These are phyloP conservation scores for Glossophaga mutica DNA, from an alignment of 2,797 vertebrate genomes.

Conservation along the genomic window DNA sequence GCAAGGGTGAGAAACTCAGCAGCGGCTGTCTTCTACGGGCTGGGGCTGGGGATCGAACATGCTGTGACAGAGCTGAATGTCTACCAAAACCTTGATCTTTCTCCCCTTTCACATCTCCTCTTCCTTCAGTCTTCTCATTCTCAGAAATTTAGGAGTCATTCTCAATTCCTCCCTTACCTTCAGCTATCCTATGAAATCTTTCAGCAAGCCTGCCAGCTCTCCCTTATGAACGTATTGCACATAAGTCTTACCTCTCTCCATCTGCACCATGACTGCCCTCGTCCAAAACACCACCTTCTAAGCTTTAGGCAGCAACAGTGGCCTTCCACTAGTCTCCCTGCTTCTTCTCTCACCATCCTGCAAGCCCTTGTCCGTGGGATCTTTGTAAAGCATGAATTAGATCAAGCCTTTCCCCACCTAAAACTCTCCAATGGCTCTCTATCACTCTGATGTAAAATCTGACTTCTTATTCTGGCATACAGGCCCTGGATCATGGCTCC, in stretches of 20 bases:
- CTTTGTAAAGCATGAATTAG: background rate
- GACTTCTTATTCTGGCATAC: background rate
- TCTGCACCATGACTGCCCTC: background rate
- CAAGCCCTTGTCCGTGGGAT: background rate
- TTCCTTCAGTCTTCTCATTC: background rate
- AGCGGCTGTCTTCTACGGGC: background rate
- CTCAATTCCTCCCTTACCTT: background rate
- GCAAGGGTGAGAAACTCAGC: background rate
- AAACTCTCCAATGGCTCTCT: background rate
- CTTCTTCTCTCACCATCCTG: background rate
- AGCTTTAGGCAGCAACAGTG: background rate
- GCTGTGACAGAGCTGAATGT: background rate
- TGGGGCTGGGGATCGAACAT: background rate
- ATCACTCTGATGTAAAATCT: background rate
- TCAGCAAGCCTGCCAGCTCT: background rate
- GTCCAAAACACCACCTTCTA: background rate
- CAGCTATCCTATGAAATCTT: background rate
- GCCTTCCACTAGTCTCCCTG: background rate
- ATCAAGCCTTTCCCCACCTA: background rate
- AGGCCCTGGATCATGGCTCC: background rate
- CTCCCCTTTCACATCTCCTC: background rate
- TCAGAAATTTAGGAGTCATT: background rate
- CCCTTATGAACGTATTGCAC: background rate
- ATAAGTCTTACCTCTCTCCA: background rate
- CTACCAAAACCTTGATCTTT: background rate